phyloP scores from a whole-genome alignment of 1,140 invertebrate species.

The Tyrophagus putrescentiae region DNA sequence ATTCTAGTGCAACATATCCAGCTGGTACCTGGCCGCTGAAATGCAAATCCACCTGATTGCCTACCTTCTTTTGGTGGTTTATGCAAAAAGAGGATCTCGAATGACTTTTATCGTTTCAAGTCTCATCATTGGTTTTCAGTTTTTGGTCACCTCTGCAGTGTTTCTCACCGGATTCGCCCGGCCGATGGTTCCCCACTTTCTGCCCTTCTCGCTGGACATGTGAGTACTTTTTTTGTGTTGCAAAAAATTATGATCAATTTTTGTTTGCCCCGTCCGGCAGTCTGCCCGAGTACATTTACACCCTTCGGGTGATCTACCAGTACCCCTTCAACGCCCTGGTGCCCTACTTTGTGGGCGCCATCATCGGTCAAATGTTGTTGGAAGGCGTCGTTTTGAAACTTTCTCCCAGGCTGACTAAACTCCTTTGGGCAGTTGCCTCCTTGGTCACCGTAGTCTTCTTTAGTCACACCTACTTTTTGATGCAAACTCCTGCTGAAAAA shows the following conservation, averaged over 20 bases:
- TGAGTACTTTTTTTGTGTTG: no score
- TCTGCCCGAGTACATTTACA: no score
- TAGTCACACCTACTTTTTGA: no score
- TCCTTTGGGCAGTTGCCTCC: no score
- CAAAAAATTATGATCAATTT: no score
- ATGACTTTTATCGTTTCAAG: neutral
- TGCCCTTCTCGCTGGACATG: neutral
- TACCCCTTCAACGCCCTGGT: no score
- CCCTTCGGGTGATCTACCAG: no score
- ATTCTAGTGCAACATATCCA: conserved; percentile 21
- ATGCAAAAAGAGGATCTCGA: neutral
- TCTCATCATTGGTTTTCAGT: neutral
- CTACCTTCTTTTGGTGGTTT: conserved; percentile 10
- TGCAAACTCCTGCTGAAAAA: no score
- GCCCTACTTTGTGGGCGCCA: conserved; percentile 5
- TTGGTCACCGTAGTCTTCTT: no score
- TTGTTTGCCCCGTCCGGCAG: conserved; percentile 6
- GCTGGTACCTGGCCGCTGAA: conserved; percentile 24
- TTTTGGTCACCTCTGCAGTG: no score
- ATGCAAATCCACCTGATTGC: conserved; percentile 22
- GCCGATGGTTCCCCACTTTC: no score
- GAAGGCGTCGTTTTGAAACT: neutral
- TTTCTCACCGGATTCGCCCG: neutral
- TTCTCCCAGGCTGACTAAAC: neutral
- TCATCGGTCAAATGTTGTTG: neutral